Percentiles rank a stretch among this genome's conserved stretches.
Evolutionary conservation across 2,797 vertebrate genomes (phyloP).

Genomic region (Sphaeramia orbicularis): DNA sequence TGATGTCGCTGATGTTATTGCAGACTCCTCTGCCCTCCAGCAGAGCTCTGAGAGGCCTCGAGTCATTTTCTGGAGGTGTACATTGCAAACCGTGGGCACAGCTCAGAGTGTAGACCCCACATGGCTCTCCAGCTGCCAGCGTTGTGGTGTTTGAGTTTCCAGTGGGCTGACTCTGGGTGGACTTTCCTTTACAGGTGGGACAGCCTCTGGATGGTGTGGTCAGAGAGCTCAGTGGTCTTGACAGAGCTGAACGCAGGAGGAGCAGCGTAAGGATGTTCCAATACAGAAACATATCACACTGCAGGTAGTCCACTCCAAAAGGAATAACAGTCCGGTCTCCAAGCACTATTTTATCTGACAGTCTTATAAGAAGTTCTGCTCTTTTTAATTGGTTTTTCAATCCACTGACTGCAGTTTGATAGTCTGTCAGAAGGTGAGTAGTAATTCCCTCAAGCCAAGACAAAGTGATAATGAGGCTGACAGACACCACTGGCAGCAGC

Average conservation of each 20-base stretch:
- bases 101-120: constrained; percentile 88
- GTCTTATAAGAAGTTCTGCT: constrained; percentile 17
- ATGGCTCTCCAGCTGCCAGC: constrained; percentile 81
- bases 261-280: constrained; percentile 68
- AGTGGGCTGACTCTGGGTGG: constrained; percentile 40
- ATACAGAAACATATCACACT: constrained; percentile 68
- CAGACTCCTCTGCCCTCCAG: constrained; percentile 88
- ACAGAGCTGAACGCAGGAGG: constrained; percentile 67
- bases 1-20: constrained; percentile 44
- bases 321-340: constrained; percentile 6
- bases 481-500: constrained; percentile 72
- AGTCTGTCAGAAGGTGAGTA: constrained; percentile 39
- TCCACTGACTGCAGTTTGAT: constrained; percentile 30
- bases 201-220: constrained; percentile 65
- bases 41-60: constrained; percentile 86
- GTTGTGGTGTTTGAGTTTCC: constrained; percentile 52
- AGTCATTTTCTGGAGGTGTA: constrained; percentile 79
- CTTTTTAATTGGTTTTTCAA: constrained; percentile 15
- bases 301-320: constrained; percentile 25
- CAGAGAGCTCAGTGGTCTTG: constrained; percentile 39
- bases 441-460: constrained; percentile 66
- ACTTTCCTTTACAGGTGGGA: constrained; percentile 62
- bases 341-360: constrained; percentile 9
- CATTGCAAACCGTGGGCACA: constrained; percentile 87
- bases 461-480: constrained; percentile 70